Base-by-base conservation (phyloP, 2,113 vertebrate genomes). In the Periophthalmodon schlosseri region DNA sequence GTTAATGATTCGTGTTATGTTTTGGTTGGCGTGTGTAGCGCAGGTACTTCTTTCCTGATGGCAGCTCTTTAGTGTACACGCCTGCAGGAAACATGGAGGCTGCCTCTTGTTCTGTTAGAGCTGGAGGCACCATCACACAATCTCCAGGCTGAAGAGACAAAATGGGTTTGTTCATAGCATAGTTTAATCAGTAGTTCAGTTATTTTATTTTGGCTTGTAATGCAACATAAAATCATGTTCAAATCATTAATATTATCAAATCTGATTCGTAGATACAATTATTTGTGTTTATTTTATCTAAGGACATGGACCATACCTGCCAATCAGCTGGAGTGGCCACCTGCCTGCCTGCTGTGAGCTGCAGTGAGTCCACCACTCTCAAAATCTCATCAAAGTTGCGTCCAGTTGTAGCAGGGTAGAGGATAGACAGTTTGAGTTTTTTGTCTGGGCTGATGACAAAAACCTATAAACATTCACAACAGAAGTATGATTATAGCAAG, bases 301-400 rank as follows among this genome's bases (percentile, higher is more conserved):
- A 13, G 10, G 10, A 57, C 10, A 21, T 3, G 10, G 23, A 15
- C 44, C 66, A 69, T 92, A 97, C 96, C 95, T 94, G 95, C 97
- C 97, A 99, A 81, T 98, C 95, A 11, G 95, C 97, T 0, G 97
- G 96, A 1, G 97, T 99, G 34, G 97, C 95, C 0, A 99, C 96
- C 36, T 88, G 93, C 75, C 92, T 95, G 49, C 88, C 83, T 0
- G 95, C 94, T 0, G 97, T 99, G 79, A 97, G 87, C 93, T 98
- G 97, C 44, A 99, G 93, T 0, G 97, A 98, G 79, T 95, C 95
- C 23, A 98, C 82, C 63, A 96, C 97, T 39, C 97, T 89, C 75
- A 99, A 86, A 84, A 99, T 96, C 93, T 99, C 97, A 72, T 97
- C 94, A 49, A 99, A 99, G 84, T 97, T 99, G 70, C 96, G 95